Evolutionary conservation across 92 coral and sea anemone species (phyloP).

Genomic region (Meandrina meandrites): DNA sequence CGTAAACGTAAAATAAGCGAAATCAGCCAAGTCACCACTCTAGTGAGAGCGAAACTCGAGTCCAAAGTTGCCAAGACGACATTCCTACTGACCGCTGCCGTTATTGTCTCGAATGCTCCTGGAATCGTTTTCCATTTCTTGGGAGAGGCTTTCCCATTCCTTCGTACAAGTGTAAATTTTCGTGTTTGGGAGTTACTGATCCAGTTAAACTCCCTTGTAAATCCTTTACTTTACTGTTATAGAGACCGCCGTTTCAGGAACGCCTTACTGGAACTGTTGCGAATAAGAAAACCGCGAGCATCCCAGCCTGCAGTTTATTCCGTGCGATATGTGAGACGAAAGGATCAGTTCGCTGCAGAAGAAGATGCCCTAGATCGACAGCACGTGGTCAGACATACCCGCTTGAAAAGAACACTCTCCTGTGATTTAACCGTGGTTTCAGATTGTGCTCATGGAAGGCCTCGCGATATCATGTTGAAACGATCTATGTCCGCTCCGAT

Average conservation of each 20-base stretch:
- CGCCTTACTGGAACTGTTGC: neutral
- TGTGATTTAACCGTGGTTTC: no score
- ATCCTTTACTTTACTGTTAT: neutral
- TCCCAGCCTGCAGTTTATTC: neutral
- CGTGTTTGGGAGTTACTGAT: neutral
- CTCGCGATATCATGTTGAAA: neutral
- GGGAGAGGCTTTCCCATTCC: neutral
- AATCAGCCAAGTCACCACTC: neutral
- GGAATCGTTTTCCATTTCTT: neutral
- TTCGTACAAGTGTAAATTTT: neutral
- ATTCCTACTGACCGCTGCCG: neutral
- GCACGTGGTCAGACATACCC: no score
- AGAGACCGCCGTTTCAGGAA: neutral
- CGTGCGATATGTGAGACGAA: no score
- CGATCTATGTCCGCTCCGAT: neutral
- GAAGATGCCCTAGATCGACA: no score
- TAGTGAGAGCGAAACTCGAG: slow-evolving; percentile 5
- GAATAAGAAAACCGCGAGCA: neutral
- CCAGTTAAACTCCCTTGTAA: neutral
- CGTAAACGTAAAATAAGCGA: neutral
- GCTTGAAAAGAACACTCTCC: no score
- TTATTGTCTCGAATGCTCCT: neutral
- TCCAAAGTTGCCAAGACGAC: neutral
- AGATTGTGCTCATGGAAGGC: neutral
- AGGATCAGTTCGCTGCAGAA: no score